These are phyloP conservation scores for Galeopsomyia nigrocyanea DNA, from an alignment of 2,888 invertebrate genomes.

Conservation along the genomic window DNA sequence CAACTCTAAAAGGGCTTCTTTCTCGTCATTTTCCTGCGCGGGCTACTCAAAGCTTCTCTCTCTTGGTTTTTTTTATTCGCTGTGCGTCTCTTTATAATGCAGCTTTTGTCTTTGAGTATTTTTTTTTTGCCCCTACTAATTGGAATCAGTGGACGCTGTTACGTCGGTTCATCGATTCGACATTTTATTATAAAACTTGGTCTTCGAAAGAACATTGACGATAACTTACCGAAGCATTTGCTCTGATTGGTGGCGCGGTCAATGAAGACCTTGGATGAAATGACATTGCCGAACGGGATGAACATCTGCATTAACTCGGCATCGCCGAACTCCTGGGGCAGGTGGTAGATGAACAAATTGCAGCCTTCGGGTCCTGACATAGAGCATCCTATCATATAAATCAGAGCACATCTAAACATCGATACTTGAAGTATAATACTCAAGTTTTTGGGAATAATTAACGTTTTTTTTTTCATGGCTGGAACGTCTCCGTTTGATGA, in stretches of 20 bases:
- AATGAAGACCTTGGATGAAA: conserved; percentile 99
- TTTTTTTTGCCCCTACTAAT: conserved; percentile 47
- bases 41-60: no score
- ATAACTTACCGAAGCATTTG: conserved; percentile 97
- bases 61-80: not conserved
- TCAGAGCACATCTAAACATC: conserved; percentile 70
- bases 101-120: conserved; percentile 32
- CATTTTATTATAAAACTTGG: no score
- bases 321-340: conserved; percentile 99
- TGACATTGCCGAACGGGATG: conserved; percentile 98
- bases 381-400: conserved; percentile 83
- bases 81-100: not conserved
- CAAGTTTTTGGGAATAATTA: conserved; percentile 58
- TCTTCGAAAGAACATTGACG: no score
- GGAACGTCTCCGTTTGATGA: not conserved
- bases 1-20: conserved; percentile 27
- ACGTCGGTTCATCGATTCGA: no score
- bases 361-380: conserved; percentile 99
- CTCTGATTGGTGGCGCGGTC: conserved; percentile 99
- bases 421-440: conserved; percentile 69
- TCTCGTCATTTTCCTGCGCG: not conserved
- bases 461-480: conserved; percentile 2
- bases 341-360: conserved; percentile 99
- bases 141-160: not conserved
- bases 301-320: conserved; percentile 99